phyloP scores from a whole-genome alignment of 2,113 vertebrate species.

The Pachypanchax playfairii region DNA sequence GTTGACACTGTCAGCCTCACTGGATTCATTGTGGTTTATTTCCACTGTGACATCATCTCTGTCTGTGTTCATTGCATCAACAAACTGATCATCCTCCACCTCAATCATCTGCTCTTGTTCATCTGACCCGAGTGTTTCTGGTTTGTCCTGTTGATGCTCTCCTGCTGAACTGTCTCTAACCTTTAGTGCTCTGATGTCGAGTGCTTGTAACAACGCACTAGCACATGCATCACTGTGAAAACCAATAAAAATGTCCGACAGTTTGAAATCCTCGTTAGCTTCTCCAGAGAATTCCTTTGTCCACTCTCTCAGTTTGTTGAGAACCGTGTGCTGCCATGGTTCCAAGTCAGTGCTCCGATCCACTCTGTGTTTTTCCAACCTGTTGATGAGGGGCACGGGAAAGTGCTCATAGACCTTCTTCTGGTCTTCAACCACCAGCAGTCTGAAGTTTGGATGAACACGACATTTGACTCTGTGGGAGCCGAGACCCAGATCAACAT shows the following conservation, averaged over 20 bases:
- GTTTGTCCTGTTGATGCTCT: constrained; percentile 5
- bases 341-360: constrained; percentile 78
- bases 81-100: constrained; percentile 6
- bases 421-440: constrained; percentile 83
- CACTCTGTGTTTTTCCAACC: constrained; percentile 82
- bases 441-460: constrained; percentile 78
- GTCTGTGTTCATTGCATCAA: constrained; percentile 27
- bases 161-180: background rate
- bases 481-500: constrained; percentile 83
- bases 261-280: constrained; percentile 49
- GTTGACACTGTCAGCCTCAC: constrained; percentile 5
- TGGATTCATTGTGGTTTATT: constrained; percentile 19
- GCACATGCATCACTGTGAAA: constrained; percentile 80
- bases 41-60: background rate
- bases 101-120: background rate
- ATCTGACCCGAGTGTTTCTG: constrained; percentile 11
- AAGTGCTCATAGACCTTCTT: constrained; percentile 81
- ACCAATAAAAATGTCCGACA: constrained; percentile 76
- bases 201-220: constrained; percentile 76
- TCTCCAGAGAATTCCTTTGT: constrained; percentile 56
- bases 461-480: constrained; percentile 83
- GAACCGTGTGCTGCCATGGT: constrained; percentile 70
- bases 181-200: constrained; percentile 49
- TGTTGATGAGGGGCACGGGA: constrained; percentile 82
- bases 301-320: constrained; percentile 73